Evolutionary conservation across 2,113 vertebrate species (phyloP).

Genomic region (Sylvilagus bachmani): DNA sequence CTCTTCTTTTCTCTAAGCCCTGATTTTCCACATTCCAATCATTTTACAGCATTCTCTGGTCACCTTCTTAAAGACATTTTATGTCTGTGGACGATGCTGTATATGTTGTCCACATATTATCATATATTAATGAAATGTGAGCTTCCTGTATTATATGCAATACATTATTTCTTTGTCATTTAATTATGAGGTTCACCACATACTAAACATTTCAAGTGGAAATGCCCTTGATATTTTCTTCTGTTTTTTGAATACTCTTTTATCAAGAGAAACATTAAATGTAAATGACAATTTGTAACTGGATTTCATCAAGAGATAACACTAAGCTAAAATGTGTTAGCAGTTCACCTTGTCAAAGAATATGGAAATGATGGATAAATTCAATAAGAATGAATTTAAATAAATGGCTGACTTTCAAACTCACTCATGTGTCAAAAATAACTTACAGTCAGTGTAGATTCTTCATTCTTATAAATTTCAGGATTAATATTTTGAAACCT

Average conservation of each 20-base stretch:
- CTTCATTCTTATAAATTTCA: constrained; percentile 40
- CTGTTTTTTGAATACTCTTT: neutral
- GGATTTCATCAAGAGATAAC: constrained; percentile 45
- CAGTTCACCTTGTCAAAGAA: constrained; percentile 64
- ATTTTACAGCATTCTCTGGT: neutral
- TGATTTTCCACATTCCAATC: neutral
- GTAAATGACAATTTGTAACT: constrained; percentile 41
- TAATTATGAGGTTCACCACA: neutral
- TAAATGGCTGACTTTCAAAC: constrained; percentile 69
- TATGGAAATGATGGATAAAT: constrained; percentile 17
- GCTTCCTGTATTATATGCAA: neutral
- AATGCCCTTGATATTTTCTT: neutral
- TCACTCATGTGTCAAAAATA: constrained; percentile 49
- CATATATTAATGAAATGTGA: neutral
- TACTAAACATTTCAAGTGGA: neutral
- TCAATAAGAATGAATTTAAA: constrained; percentile 48
- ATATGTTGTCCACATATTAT: neutral
- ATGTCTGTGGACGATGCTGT: too few relatives aligned
- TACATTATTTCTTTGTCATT: constrained; percentile 5
- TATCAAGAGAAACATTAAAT: constrained; percentile 49
- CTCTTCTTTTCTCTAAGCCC: neutral
- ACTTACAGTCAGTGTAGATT: neutral
- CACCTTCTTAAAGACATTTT: neutral
- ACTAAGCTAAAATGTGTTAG: constrained; percentile 49
- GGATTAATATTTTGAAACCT: constrained; percentile 55